Conservation (phyloP, 1,140 invertebrate species). For the Venturia canescens region DNA sequence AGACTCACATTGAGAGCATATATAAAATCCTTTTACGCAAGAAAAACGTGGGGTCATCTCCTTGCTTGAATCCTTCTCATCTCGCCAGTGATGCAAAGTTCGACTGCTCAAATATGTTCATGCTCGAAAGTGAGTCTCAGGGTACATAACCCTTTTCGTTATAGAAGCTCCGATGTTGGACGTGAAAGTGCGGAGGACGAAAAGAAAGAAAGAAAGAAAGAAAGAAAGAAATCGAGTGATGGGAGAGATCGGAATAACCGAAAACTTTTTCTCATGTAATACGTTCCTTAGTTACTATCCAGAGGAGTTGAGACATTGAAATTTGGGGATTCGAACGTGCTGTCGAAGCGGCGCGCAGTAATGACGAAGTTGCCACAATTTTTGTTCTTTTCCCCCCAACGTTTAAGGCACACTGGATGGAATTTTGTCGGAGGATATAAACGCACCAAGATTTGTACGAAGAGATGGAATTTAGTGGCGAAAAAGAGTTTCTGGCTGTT, state of each 20-base stretch:
- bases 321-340: conserved; percentile 1
- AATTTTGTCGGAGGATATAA: not conserved
- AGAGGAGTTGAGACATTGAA: conserved; percentile 10
- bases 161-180: not conserved
- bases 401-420: not conserved
- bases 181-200: not conserved
- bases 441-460: conserved; percentile 6
- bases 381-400: not conserved
- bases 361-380: conserved; percentile 10
- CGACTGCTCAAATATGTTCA: not conserved
- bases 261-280: conserved; percentile 1
- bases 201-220: not conserved
- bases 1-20: not conserved
- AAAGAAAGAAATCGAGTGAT: not conserved
- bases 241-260: not conserved
- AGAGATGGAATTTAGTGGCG: conserved; percentile 9
- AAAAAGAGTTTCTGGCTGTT: not conserved
- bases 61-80: not conserved
- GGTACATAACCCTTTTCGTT: not conserved
- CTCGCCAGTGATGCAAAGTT: not conserved
- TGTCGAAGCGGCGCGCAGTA: not conserved
- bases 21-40: not conserved
- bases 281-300: not conserved
- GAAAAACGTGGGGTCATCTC: not conserved
- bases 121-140: not conserved